Evolutionary conservation across 2,113 vertebrate genomes (phyloP).

Genomic region (Cyanocitta stelleri): DNA sequence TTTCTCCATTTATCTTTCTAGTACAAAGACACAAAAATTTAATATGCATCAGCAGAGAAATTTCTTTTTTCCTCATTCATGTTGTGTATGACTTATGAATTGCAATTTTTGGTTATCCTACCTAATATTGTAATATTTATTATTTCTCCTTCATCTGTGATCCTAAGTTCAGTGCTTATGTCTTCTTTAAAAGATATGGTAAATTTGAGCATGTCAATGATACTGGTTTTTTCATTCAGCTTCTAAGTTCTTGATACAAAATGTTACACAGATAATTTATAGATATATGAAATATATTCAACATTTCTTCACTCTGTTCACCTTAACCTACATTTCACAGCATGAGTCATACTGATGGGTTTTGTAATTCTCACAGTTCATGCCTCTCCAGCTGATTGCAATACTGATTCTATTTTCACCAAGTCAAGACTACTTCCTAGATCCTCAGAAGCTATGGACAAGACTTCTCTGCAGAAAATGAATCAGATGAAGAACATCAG

Average conservation of each 20-base stretch:
- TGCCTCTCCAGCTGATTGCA: neutral
- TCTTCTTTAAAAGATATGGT: neutral
- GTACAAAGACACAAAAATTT: neutral
- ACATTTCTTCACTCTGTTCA: neutral
- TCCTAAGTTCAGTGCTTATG: neutral
- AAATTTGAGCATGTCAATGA: neutral
- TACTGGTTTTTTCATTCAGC: neutral
- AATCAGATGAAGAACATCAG: neutral
- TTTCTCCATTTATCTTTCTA: neutral
- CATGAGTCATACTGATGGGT: neutral
- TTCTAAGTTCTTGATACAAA: neutral
- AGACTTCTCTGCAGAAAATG: neutral
- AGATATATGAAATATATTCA: neutral
- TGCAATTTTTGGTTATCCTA: neutral
- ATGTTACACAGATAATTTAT: neutral
- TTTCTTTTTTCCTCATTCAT: neutral
- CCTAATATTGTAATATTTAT: neutral
- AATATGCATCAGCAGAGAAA: neutral
- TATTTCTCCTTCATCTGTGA: neutral
- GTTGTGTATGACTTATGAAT: neutral
- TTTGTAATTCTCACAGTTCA: neutral
- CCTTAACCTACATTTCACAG: neutral
- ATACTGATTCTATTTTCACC: neutral
- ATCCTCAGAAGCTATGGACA: neutral
- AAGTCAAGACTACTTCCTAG: neutral